These are phyloP conservation scores for Chrysotoxum bicinctum DNA, from an alignment of 2,888 invertebrate genomes.

Conservation along the genomic window DNA sequence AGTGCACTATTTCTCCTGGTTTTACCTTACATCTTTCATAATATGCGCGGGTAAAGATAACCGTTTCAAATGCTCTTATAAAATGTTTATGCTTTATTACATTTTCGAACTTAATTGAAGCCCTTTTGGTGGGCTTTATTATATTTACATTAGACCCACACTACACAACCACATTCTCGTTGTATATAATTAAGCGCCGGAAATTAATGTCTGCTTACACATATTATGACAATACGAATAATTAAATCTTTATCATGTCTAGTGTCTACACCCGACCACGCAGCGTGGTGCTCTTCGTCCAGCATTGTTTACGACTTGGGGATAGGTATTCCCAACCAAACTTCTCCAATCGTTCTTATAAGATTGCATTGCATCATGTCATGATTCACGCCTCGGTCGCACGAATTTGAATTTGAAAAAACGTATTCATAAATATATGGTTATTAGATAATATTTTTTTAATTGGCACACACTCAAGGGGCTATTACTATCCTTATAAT, in stretches of 20 bases:
- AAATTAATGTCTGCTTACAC: constrained; percentile 67
- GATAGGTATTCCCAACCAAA: not conserved
- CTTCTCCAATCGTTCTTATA: not conserved
- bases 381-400: not conserved
- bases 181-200: constrained; percentile 60
- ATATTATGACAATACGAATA: constrained; percentile 64
- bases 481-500: no score
- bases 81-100: no score
- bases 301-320: not conserved
- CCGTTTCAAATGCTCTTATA: no score
- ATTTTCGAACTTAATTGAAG: constrained; percentile 51
- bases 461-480: no score
- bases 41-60: no score
- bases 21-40: no score
- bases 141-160: constrained; percentile 36
- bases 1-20: no score
- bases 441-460: no score
- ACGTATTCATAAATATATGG: no score
- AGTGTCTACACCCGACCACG: not conserved
- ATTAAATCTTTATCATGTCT: constrained; percentile 19
- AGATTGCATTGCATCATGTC: constrained; percentile 19
- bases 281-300: no score
- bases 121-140: constrained; percentile 29
- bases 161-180: not conserved
- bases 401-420: not conserved